A percentile compares a stretch with the other conserved stretches of the same genome.
Evolutionary conservation across 2,797 vertebrate genomes (phyloP).

Genomic region (Neopelma chrysocephalum): DNA sequence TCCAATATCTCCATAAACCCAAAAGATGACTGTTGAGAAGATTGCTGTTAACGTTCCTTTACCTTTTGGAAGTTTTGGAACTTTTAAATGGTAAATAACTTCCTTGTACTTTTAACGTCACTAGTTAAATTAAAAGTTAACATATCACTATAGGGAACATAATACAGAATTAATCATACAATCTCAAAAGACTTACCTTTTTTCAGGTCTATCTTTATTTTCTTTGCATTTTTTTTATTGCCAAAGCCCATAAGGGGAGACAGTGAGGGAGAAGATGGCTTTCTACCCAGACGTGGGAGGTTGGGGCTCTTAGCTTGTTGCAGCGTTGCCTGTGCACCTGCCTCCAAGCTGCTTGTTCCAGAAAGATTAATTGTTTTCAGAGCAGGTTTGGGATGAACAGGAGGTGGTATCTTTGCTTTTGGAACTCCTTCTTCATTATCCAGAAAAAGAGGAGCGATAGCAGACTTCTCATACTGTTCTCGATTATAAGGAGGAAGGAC

Average conservation of each 20-base stretch:
- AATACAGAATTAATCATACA: background rate
- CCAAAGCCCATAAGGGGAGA: constrained; percentile 83
- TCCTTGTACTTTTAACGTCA: background rate
- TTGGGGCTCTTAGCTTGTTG: constrained; percentile 71
- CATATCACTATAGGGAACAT: background rate
- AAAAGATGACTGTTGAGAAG: background rate
- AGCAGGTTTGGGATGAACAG: constrained; percentile 80
- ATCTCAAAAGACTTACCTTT: constrained; percentile 83
- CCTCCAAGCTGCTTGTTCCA: constrained; percentile 56
- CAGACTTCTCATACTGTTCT: constrained; percentile 88
- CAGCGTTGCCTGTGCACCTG: background rate
- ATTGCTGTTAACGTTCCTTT: background rate
- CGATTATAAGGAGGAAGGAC: constrained; percentile 85
- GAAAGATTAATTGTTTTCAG: constrained; percentile 44
- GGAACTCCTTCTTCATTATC: constrained; percentile 71
- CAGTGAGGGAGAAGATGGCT: constrained; percentile 79
- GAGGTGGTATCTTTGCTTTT: constrained; percentile 80
- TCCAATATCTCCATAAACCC: no score
- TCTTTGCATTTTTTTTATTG: constrained; percentile 86
- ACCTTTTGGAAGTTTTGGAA: background rate
- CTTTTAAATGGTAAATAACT: background rate
- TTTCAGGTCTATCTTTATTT: constrained; percentile 91
- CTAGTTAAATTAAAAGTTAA: background rate
- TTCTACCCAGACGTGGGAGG: constrained; percentile 73
- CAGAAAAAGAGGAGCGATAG: constrained; percentile 83